phyloP scores from a whole-genome alignment of 30 jellyfish, hydroid and myxozoan species.

The Nemopilema nomurai region DNA sequence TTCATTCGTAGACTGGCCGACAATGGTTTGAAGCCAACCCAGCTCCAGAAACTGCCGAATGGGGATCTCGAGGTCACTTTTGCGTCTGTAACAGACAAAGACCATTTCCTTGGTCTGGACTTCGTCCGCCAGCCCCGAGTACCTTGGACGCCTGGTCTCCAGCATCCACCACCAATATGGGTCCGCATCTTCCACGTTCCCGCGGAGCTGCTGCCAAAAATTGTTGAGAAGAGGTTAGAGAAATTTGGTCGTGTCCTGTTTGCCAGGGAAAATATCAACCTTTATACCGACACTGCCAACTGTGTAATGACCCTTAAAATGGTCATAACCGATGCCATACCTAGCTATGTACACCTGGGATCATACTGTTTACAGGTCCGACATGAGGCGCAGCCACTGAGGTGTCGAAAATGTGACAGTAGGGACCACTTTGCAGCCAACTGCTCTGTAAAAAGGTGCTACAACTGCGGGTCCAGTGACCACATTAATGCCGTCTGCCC shows the following conservation, averaged over 20 bases:
- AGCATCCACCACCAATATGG: not conserved
- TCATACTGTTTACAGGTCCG: constrained; percentile 2
- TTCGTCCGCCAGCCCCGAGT: not conserved
- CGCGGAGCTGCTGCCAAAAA: not conserved
- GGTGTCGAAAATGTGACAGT: not conserved
- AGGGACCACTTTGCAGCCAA: constrained; percentile 2
- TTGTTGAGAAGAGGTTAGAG: not conserved
- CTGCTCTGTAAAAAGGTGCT: constrained; percentile 14
- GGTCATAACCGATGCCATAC: not conserved
- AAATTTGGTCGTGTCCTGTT: not conserved
- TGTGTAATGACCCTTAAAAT: not conserved
- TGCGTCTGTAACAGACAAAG: not conserved
- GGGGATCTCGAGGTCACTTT: not conserved
- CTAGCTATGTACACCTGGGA: not conserved
- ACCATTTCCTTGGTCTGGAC: not conserved
- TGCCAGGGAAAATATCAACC: not conserved
- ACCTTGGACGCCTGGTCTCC: not conserved
- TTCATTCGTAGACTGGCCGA: not conserved
- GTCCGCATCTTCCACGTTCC: not conserved
- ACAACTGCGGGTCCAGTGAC: constrained; percentile 1
- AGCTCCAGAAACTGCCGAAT: not conserved
- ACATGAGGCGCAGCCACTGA: not conserved
- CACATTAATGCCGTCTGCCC: constrained; percentile 2
- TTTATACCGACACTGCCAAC: not conserved
- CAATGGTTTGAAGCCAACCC: not conserved